A percentile compares a stretch with the other conserved stretches of the same genome.
phyloP scores from a whole-genome alignment of 2,113 vertebrate species.

The Epinephelus moara region DNA sequence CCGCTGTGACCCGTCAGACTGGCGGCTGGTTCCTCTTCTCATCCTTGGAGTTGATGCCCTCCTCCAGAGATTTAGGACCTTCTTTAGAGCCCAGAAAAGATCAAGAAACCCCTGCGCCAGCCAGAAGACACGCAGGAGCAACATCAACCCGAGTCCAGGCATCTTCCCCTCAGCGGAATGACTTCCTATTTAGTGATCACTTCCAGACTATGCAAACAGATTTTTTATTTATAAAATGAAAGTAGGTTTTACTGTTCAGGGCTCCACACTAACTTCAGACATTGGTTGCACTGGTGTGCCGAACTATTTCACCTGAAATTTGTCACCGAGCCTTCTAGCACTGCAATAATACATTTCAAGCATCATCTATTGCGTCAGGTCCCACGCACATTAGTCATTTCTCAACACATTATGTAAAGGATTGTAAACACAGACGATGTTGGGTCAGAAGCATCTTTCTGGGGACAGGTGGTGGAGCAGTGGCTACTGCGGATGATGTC shows the following conservation, averaged over 20 bases:
- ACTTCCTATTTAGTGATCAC: slow-evolving; percentile 64
- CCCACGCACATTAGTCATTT: too few relatives aligned
- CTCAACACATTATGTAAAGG: too few relatives aligned
- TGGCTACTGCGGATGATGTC: too few relatives aligned
- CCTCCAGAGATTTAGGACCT: slow-evolving; percentile 56
- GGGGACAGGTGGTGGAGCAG: too few relatives aligned
- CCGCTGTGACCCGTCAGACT: slow-evolving; percentile 8
- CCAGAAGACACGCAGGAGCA: not conserved
- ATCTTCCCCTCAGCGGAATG: not conserved
- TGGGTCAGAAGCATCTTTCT: too few relatives aligned
- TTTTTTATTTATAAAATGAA: slow-evolving; percentile 66
- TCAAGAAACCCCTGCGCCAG: not conserved
- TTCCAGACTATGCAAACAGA: slow-evolving; percentile 80
- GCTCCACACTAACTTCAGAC: too few relatives aligned
- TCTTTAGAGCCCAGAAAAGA: slow-evolving; percentile 34
- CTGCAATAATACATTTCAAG: too few relatives aligned
- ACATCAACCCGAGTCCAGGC: not conserved
- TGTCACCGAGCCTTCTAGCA: too few relatives aligned
- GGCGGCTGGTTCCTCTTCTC: slow-evolving; percentile 34
- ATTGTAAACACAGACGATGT: too few relatives aligned
- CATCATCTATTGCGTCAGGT: too few relatives aligned
- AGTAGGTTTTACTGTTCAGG: slow-evolving; percentile 47
- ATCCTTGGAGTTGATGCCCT: slow-evolving; percentile 29
- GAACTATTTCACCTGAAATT: too few relatives aligned
- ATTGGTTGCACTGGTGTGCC: too few relatives aligned